Evolutionary conservation across 2,797 vertebrate species (phyloP).

Genomic region (Nyctibius grandis): DNA sequence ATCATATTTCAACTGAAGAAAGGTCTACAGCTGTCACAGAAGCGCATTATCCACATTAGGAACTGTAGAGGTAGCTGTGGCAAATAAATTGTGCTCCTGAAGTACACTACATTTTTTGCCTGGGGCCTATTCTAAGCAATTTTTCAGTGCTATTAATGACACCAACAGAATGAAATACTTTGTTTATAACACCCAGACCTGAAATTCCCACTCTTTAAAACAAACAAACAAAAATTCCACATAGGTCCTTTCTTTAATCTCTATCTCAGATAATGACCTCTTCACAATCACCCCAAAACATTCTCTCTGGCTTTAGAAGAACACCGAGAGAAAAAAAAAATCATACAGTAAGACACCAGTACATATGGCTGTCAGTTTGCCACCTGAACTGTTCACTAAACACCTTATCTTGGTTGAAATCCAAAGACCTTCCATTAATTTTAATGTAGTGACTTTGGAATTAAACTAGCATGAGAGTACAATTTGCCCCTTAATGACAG

Average conservation of each 20-base stretch:
- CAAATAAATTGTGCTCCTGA: not conserved
- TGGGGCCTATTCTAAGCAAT: not conserved
- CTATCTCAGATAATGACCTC: not conserved
- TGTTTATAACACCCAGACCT: not conserved
- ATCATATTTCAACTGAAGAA: not conserved
- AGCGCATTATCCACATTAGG: not conserved
- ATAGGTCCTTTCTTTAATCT: not conserved
- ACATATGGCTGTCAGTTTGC: not conserved
- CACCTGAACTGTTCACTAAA: not conserved
- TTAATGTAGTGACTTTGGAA: constrained; percentile 16
- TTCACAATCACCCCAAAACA: not conserved
- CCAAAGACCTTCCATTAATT: not conserved
- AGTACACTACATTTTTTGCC: not conserved
- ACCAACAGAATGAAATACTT: not conserved
- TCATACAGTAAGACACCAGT: not conserved
- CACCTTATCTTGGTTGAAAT: not conserved
- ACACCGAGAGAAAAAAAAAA: not conserved
- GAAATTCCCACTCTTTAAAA: not conserved
- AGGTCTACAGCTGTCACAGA: not conserved
- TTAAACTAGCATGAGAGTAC: not conserved
- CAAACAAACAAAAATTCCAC: not conserved
- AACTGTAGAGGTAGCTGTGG: not conserved
- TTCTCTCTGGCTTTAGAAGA: not conserved
- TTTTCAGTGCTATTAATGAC: not conserved
- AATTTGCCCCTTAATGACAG: not conserved